These are phyloP conservation scores for Pogonomyrmex californicus DNA, from an alignment of 1,140 invertebrate genomes.

Conservation along the genomic window DNA sequence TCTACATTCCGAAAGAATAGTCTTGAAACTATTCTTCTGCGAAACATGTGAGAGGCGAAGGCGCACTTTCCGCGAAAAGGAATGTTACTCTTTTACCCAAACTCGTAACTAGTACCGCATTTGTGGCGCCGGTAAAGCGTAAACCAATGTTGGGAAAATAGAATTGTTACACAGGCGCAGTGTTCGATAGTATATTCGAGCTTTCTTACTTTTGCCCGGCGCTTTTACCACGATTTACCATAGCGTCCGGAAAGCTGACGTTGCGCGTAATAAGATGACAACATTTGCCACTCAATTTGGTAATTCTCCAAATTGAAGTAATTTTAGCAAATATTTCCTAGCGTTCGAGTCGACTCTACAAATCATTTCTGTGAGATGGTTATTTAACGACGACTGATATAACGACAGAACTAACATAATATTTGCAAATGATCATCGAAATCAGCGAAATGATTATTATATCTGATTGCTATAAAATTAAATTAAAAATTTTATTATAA, in stretches of 20 bases:
- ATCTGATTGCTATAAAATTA: not conserved
- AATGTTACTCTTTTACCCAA: slow-evolving; percentile 29
- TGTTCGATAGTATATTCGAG: not conserved
- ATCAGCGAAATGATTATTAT: not conserved
- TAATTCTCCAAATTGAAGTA: slow-evolving; percentile 37
- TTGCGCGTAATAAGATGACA: slow-evolving; percentile 46
- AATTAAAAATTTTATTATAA: not conserved
- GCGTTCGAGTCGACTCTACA: not conserved
- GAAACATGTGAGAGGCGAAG: not conserved
- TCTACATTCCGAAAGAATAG: slow-evolving; percentile 31
- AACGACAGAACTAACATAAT: not conserved
- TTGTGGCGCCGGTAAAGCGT: slow-evolving; percentile 16
- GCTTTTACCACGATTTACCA: slow-evolving; percentile 25
- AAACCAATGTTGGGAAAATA: slow-evolving; percentile 36
- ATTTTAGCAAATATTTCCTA: slow-evolving; percentile 15
- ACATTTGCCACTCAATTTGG: slow-evolving; percentile 38
- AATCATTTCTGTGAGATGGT: not conserved
- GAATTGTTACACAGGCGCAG: slow-evolving; percentile 33
- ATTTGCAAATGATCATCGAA: not conserved
- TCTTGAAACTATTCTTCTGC: slow-evolving; percentile 43
- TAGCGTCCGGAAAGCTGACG: slow-evolving; percentile 26
- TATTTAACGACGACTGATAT: slow-evolving; percentile 18
- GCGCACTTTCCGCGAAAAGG: slow-evolving; percentile 1
- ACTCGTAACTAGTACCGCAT: slow-evolving; percentile 34
- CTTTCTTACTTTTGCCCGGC: slow-evolving; percentile 9